These are phyloP conservation scores for Sarcophaga carnaria DNA, from an alignment of 2,888 invertebrate genomes.

Conservation along the genomic window DNA sequence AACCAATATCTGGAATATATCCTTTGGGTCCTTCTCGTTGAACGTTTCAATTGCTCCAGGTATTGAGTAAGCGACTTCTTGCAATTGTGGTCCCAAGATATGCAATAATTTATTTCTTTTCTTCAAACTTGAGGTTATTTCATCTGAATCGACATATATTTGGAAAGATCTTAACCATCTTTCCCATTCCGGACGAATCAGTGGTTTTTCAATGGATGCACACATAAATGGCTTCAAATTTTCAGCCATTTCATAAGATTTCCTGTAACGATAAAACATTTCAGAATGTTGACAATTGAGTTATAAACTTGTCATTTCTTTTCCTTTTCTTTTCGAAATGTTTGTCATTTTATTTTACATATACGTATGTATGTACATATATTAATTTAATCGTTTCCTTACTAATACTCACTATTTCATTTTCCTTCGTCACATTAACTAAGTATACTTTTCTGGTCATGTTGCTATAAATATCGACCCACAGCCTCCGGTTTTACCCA, in stretches of 20 bases:
- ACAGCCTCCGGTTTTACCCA: background rate
- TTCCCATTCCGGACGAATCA: constrained; percentile 54
- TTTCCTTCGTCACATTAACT: background rate
- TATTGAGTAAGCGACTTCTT: constrained; percentile 55
- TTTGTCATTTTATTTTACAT: constrained; percentile 2
- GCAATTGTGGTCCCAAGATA: constrained; percentile 46
- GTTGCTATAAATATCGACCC: too few relatives aligned
- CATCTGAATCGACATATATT: constrained; percentile 53
- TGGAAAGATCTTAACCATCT: constrained; percentile 57
- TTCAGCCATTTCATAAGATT: constrained; percentile 23
- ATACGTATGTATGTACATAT: background rate
- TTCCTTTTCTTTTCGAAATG: too few relatives aligned
- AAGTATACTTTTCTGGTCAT: too few relatives aligned
- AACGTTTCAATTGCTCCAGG: constrained; percentile 43
- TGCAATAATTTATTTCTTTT: constrained; percentile 52
- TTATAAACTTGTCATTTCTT: constrained; percentile 26
- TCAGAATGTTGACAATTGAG: constrained; percentile 39
- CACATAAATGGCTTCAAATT: constrained; percentile 30
- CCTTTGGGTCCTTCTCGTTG: constrained; percentile 43
- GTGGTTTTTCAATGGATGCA: constrained; percentile 32
- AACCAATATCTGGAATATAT: constrained; percentile 51
- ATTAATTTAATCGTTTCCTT: constrained; percentile 15
- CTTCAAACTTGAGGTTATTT: constrained; percentile 50
- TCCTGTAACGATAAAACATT: constrained; percentile 35
- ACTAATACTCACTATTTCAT: constrained; percentile 20